Conservation (phyloP, 1,140 invertebrate species). For the Bombus sylvicola region DNA sequence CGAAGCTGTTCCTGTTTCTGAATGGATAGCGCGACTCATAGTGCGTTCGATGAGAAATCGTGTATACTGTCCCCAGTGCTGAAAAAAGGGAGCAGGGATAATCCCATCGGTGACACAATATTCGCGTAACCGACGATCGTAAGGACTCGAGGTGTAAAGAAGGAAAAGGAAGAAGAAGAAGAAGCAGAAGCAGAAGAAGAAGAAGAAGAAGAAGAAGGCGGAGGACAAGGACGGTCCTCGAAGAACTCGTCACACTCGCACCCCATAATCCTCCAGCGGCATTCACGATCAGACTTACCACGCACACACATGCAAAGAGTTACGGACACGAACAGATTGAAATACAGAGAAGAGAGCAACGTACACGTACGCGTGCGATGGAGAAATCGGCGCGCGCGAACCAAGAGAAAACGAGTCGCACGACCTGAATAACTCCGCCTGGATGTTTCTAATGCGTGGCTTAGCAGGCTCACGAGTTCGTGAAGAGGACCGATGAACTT, state of each 20-base stretch:
- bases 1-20: background rate
- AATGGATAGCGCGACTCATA: conserved; percentile 39
- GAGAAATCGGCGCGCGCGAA: conserved; percentile 28
- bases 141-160: conserved; percentile 27
- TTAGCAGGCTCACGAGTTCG: conserved; percentile 67
- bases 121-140: conserved; percentile 71
- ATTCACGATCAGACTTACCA: conserved; percentile 74
- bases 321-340: background rate
- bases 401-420: conserved; percentile 62
- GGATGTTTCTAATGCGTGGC: conserved; percentile 75
- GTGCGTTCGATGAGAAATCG: conserved; percentile 51
- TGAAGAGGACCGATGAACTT: conserved; percentile 69
- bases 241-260: conserved; percentile 66
- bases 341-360: background rate
- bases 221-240: conserved; percentile 20
- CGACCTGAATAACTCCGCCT: conserved; percentile 72
- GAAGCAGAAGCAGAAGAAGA: background rate
- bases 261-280: conserved; percentile 71
- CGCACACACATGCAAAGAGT: background rate
- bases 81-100: conserved; percentile 60
- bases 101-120: conserved; percentile 75
- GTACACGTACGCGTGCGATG: conserved; percentile 28
- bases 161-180: background rate
- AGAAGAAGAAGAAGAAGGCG: conserved; percentile 6
- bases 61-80: conserved; percentile 46